Evolutionary conservation across 2,888 invertebrate species (phyloP).

Genomic region (Rhagonycha fulva): DNA sequence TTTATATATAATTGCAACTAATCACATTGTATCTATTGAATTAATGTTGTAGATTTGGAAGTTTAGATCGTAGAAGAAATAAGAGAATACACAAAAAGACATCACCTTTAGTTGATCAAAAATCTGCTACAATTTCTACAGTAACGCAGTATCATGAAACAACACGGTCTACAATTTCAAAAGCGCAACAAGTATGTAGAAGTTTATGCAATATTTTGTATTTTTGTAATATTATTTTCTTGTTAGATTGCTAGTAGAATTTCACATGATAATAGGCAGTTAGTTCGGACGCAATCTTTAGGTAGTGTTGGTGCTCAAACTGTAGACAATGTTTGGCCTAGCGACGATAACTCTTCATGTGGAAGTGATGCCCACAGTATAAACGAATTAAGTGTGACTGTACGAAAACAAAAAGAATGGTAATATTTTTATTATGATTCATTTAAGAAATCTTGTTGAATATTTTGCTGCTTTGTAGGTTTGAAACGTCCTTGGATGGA

Average conservation of each 20-base stretch:
- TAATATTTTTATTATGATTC: slow-evolving; percentile 21
- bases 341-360: slow-evolving; percentile 54
- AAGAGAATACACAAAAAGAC: slow-evolving; percentile 50
- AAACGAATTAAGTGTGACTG: slow-evolving; percentile 43
- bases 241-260: slow-evolving; percentile 30
- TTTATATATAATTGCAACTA: background rate
- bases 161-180: slow-evolving; percentile 43
- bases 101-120: slow-evolving; percentile 49
- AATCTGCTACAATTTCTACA: slow-evolving; percentile 47
- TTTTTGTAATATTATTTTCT: background rate
- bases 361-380: slow-evolving; percentile 51
- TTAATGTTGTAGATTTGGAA: slow-evolving; percentile 58
- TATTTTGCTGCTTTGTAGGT: slow-evolving; percentile 21
- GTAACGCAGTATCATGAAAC: slow-evolving; percentile 45
- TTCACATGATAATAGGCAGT: slow-evolving; percentile 50
- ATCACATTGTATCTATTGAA: background rate
- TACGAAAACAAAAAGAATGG: slow-evolving; percentile 54
- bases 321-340: slow-evolving; percentile 52
- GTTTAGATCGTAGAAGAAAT: slow-evolving; percentile 63
- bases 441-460: background rate
- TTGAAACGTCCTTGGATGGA: slow-evolving; percentile 54
- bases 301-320: slow-evolving; percentile 61
- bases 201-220: background rate
- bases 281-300: slow-evolving; percentile 63
- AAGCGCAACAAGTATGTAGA: slow-evolving; percentile 44